Percentiles rank a stretch among this genome's conserved stretches.
These are phyloP conservation scores for Drosophila orena DNA, from an alignment of 1,140 invertebrate genomes.

Conservation along the genomic window DNA sequence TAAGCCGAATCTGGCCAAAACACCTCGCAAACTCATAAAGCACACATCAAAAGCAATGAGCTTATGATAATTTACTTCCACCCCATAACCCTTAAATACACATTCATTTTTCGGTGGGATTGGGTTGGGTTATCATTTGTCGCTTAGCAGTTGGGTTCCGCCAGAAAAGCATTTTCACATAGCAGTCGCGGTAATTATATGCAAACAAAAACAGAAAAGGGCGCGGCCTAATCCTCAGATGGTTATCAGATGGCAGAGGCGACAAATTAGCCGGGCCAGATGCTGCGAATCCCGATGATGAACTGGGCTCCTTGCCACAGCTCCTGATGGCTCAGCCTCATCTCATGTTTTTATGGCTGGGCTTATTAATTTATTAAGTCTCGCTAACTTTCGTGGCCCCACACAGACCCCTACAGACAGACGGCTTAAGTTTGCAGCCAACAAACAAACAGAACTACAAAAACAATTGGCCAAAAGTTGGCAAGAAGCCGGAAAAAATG, in stretches of 20 bases:
- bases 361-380: constrained; percentile 64
- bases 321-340: constrained; percentile 29
- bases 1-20: constrained; percentile 19
- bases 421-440: constrained; percentile 63
- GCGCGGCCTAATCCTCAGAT: constrained; percentile 43
- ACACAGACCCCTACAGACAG: not conserved
- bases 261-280: constrained; percentile 58
- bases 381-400: constrained; percentile 30
- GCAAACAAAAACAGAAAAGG: constrained; percentile 42
- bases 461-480: constrained; percentile 59
- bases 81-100: constrained; percentile 25
- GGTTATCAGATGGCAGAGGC: constrained; percentile 51
- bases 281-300: constrained; percentile 34
- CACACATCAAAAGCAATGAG: constrained; percentile 33
- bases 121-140: constrained; percentile 29
- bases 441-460: constrained; percentile 74
- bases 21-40: constrained; percentile 22
- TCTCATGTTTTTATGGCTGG: constrained; percentile 55
- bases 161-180: constrained; percentile 14
- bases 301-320: constrained; percentile 9
- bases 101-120: constrained; percentile 1
- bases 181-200: constrained; percentile 56
- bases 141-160: constrained; percentile 19
- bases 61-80: constrained; percentile 40
- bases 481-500: constrained; percentile 34